These are phyloP conservation scores for Pimpla rufipes DNA, from an alignment of 2,888 invertebrate species.

Conservation along the genomic window DNA sequence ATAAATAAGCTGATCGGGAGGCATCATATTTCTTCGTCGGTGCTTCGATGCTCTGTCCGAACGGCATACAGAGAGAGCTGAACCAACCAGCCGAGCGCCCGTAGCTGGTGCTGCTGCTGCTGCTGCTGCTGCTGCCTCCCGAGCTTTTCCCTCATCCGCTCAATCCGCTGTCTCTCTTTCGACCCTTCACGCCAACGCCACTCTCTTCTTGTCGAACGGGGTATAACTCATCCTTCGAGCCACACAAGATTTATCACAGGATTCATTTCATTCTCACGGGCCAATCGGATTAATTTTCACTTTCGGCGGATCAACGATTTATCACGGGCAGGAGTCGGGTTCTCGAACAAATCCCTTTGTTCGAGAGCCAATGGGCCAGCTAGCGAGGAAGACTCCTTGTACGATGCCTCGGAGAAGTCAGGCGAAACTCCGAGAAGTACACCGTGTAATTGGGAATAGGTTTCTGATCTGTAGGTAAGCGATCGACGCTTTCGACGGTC, in stretches of 20 bases:
- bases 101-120: not conserved
- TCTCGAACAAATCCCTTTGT: constrained; percentile 56
- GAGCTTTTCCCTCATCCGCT: constrained; percentile 46
- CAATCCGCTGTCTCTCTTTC: not conserved
- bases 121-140: constrained; percentile 13
- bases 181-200: constrained; percentile 1
- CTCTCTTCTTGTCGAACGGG: constrained; percentile 46
- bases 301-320: constrained; percentile 68
- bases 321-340: constrained; percentile 41
- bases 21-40: constrained; percentile 79
- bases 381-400: constrained; percentile 20
- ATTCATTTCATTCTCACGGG: constrained; percentile 75
- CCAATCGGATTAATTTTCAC: constrained; percentile 79
- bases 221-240: constrained; percentile 71
- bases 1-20: constrained; percentile 78
- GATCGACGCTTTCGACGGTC: constrained; percentile 24
- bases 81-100: constrained; percentile 43
- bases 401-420: not conserved
- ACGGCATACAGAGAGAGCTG: constrained; percentile 30
- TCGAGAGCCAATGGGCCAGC: constrained; percentile 8
- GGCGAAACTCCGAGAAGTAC: not conserved
- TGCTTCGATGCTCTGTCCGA: constrained; percentile 59
- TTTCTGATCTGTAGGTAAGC: constrained; percentile 23
- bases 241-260: constrained; percentile 75
- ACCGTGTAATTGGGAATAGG: constrained; percentile 31